phyloP scores from a whole-genome alignment of 2,113 vertebrate species.

The Rostratula benghalensis region DNA sequence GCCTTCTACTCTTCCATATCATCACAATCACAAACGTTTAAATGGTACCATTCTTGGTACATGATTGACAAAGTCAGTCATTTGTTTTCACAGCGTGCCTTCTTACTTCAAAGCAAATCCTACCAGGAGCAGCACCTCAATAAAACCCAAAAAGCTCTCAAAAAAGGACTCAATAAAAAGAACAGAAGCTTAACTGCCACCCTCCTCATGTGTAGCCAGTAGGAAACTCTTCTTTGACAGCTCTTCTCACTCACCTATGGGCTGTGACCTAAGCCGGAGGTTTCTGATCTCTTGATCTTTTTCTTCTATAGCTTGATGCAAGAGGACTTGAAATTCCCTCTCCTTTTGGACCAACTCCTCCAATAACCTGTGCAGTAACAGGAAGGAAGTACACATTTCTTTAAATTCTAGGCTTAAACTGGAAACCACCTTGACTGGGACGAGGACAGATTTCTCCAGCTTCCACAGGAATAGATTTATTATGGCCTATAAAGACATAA shows the following conservation, averaged over 20 bases:
- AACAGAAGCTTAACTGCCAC: background rate
- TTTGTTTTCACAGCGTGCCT: background rate
- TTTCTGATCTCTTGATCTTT: conserved; percentile 92
- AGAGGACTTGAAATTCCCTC: conserved; percentile 89
- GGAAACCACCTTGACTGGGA: background rate
- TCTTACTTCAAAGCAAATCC: background rate
- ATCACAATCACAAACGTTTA: background rate
- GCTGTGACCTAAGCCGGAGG: conserved; percentile 85
- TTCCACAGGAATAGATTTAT: background rate
- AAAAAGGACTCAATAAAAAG: background rate
- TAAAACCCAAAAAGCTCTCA: background rate
- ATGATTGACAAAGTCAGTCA: background rate
- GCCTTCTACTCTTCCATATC: background rate
- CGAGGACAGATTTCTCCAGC: background rate
- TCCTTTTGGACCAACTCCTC: conserved; percentile 93
- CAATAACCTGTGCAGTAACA: conserved; percentile 79
- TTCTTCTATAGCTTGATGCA: conserved; percentile 94
- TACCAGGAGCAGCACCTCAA: background rate
- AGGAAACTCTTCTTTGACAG: background rate
- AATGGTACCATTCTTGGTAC: background rate
- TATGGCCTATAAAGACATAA: background rate
- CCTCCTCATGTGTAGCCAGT: background rate
- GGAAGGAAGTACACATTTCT: background rate
- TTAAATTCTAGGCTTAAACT: background rate
- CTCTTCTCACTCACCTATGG: conserved; percentile 77